phyloP scores from a whole-genome alignment of 2,797 vertebrate species.

The Diplodus puntazzo region DNA sequence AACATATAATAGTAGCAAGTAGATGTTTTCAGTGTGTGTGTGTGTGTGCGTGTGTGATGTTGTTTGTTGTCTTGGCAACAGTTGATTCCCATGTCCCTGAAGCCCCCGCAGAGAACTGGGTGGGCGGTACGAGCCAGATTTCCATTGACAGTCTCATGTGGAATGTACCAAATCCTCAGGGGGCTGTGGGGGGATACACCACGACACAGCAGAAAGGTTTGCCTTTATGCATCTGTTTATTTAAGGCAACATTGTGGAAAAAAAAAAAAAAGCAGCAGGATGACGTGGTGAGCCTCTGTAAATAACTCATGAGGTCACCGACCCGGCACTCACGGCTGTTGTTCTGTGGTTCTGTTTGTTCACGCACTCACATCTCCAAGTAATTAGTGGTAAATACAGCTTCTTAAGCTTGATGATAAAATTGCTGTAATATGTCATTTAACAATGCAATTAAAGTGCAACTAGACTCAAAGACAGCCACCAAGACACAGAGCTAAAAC shows the following conservation, averaged over 20 bases:
- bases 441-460: conserved; percentile 16
- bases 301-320: conserved; percentile 9
- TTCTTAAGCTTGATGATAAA: conserved; percentile 8
- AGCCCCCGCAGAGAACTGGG: conserved; percentile 35
- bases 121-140: conserved; percentile 32
- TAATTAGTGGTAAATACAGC: background rate
- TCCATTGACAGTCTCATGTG: conserved; percentile 51
- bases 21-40: background rate
- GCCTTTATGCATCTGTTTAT: conserved; percentile 14
- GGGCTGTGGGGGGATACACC: background rate
- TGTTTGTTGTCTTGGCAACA: conserved; percentile 35
- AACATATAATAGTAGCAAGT: background rate
- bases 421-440: conserved; percentile 12
- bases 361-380: background rate
- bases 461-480: background rate
- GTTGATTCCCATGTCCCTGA: conserved; percentile 23
- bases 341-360: conserved; percentile 9
- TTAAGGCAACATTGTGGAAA: conserved; percentile 18
- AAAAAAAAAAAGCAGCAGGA: conserved; percentile 8
- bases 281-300: background rate
- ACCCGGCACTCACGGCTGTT: background rate
- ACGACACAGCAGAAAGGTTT: background rate
- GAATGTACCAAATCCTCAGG: conserved; percentile 39
- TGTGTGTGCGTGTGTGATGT: conserved; percentile 1
- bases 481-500: background rate